Base-by-base conservation (phyloP, 1,140 invertebrate genomes). In the Drosophila asahinai region DNA sequence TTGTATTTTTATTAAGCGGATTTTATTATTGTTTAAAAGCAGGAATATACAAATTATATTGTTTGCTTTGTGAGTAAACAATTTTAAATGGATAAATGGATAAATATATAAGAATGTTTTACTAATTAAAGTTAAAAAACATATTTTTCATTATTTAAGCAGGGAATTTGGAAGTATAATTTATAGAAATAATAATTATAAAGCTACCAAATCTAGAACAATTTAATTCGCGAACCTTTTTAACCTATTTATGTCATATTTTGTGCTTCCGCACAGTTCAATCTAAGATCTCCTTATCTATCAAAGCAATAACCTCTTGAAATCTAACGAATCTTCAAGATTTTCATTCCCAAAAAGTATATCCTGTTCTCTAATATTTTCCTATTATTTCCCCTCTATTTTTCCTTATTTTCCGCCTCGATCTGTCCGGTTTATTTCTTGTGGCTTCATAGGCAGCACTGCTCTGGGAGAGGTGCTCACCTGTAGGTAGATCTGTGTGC, bases 401-500 rank as follows among this genome's bases (percentile, higher is more conserved):
- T 55, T 55, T 11, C 14, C 19, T 2, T 2, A 5, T 15, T 55
- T 14, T 5, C 0, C 19, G 6, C 1, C 0, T 3, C 52, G 19
- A 57, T 40, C 54, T 57, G 36, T 40, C 54, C 36, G 17, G 54
- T 25, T 1, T 0, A 1, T 42, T 5, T n/a, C n/a, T 38, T 12
- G 8, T 8, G 4, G 0, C 36, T 7, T 7, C 14, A 22, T 12
- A n/a, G 36, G 19, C 54, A 22, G 54, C 58, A 27, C 64, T 43
- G 40, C 45, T 64, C 66, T 40, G 30, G 17, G 43, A 42, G 48
- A 22, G 15, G 38, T 36, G 63, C 87, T 92, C 91, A 93, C 92
- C 92, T 93, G 92, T 76, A 93, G 83, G 75, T 93, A 93, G 75
- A 93, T 93, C 84, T 93, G 92, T 79, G 92, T 93, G 86, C 92